Evolutionary conservation across 1,140 invertebrate species (phyloP), one percentile per base, ranked within the genome.

Genomic region (Platyscapa corneri): DNA sequence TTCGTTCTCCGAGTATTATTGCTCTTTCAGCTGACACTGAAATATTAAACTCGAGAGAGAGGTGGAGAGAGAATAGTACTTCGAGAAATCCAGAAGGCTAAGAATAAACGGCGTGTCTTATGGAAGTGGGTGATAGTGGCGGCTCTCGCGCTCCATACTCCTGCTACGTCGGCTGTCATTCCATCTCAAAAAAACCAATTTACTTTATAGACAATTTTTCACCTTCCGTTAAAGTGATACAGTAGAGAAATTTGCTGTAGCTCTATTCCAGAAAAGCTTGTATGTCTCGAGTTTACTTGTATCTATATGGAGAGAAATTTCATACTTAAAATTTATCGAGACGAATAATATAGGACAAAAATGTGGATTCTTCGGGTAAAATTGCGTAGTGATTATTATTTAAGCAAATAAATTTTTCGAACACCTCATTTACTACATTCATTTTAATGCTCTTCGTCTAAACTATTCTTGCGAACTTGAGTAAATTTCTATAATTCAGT

Each of bases 181-280:
- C 30, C 30, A 67, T 14, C 6, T 0, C 30, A 3, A 67, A 67
- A 67, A 67, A 34, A 10, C 7, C 64, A 30, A 34, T 67, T 67
- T 67, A n/a, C 30, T 67, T 67, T 67, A 67, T 32, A 67, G 12
- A 7, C 30, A 67, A 67, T 67, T 67, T 67, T 67, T 67, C n/a
- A 67, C 64, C 32, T 67, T 32, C 10, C 30, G 3, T 67, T 67
- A 67, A 67, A 67, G 14, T 34, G 7, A 32, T 32, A 34, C 27
- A 3, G 20, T 60, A 60, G 56, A 27, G 10, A 60, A 27, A 60
- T 53, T 27, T 27, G 56, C 56, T 27, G 10, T 3, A 60, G 3
- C 27, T 27, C 14, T 23, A 60, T 67, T 67, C 16, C 64, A n/a
- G 6, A 7, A 64, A 64, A 3, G 3, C 27, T 27, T 6, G 5